Evolutionary conservation across 2,797 vertebrate genomes (phyloP).

Genomic region (Lagodon rhomboides): DNA sequence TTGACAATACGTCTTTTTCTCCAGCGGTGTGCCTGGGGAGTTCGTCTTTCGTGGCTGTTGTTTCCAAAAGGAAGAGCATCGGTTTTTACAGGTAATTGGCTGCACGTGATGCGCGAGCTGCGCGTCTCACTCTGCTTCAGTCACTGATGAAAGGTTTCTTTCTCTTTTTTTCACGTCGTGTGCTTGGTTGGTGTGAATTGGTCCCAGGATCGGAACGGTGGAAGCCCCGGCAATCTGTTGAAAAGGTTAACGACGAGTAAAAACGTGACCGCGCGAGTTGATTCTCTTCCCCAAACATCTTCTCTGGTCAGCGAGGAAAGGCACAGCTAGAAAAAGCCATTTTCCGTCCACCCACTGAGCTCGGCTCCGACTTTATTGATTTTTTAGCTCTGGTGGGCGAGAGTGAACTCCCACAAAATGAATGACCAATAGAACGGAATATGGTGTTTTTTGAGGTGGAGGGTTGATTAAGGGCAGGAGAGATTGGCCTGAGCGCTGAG

Average conservation of each 20-base stretch:
- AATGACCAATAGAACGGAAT: slow-evolving; percentile 67
- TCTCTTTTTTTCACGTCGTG: neutral
- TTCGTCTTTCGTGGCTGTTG: neutral
- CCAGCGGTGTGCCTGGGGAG: neutral
- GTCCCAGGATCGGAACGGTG: slow-evolving; percentile 7
- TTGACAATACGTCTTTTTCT: neutral
- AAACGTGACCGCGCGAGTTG: slow-evolving; percentile 1
- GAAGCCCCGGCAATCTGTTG: neutral
- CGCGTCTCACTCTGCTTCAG: slow-evolving; percentile 16
- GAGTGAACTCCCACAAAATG: slow-evolving; percentile 70
- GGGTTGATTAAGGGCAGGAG: slow-evolving; percentile 55
- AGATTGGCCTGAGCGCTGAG: slow-evolving; percentile 47
- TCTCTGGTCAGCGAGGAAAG: slow-evolving; percentile 34
- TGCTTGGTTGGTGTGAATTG: neutral
- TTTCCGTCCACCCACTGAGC: slow-evolving; percentile 62
- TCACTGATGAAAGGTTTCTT: slow-evolving; percentile 6
- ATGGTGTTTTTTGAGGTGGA: slow-evolving; percentile 57
- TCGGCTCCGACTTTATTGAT: slow-evolving; percentile 74
- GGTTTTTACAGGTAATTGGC: slow-evolving; percentile 41
- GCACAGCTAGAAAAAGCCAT: slow-evolving; percentile 48
- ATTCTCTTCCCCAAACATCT: slow-evolving; percentile 23
- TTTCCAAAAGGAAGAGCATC: neutral
- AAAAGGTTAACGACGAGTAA: slow-evolving; percentile 34
- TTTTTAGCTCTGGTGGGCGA: slow-evolving; percentile 61
- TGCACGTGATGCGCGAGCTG: slow-evolving; percentile 10